Percentiles rank a stretch among this genome's conserved stretches.
These are phyloP conservation scores for Uropetala carovei DNA, from an alignment of 2,888 invertebrate genomes.

Conservation along the genomic window DNA sequence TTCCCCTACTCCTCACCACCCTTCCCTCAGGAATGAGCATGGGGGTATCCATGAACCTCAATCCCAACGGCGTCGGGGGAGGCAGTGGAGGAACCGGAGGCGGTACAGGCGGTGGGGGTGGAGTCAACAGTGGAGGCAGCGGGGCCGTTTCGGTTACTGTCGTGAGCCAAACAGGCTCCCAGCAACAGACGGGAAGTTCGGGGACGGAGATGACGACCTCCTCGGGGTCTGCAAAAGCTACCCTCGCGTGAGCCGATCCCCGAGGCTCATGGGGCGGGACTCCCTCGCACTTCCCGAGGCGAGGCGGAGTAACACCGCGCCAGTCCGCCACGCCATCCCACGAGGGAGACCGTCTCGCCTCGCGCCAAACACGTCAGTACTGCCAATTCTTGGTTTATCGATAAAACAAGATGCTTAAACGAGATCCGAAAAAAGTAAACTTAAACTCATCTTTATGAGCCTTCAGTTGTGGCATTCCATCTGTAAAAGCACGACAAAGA, in stretches of 20 bases:
- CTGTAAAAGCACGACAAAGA: no score
- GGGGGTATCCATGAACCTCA: constrained; percentile 81
- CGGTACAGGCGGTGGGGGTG: not conserved
- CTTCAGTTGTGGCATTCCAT: no score
- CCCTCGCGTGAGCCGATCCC: constrained; percentile 36
- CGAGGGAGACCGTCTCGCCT: not conserved
- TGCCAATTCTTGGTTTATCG: not conserved
- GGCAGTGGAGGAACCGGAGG: not conserved
- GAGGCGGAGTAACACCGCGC: not conserved
- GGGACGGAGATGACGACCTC: constrained; percentile 11
- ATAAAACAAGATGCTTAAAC: not conserved
- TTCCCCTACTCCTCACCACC: not conserved
- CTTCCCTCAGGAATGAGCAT: constrained; percentile 70
- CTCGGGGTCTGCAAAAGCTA: not conserved
- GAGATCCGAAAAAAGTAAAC: no score
- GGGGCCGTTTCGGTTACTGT: not conserved
- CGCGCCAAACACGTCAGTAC: not conserved
- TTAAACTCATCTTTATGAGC: no score
- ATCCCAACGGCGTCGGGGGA: constrained; percentile 80
- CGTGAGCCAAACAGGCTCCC: not conserved
- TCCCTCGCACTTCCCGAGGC: constrained; percentile 29
- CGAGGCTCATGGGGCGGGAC: not conserved
- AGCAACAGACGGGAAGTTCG: not conserved
- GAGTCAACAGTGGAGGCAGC: not conserved
- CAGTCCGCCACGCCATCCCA: not conserved